Evolutionary conservation across 2,113 vertebrate genomes (phyloP).

Genomic region (Hipposideros armiger): DNA sequence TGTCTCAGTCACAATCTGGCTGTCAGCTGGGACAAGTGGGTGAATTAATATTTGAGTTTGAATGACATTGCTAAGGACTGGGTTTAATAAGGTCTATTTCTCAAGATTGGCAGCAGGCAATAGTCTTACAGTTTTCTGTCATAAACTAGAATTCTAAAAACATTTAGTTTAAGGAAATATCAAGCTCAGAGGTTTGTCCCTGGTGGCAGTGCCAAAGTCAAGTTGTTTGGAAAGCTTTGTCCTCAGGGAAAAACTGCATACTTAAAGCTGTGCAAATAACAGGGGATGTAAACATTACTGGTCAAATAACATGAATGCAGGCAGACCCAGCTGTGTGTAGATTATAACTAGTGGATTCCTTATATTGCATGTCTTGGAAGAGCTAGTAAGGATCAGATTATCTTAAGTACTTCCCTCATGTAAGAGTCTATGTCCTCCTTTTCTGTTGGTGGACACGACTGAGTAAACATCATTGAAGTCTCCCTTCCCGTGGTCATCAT

Average conservation of each 20-base stretch:
- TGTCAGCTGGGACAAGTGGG: background rate
- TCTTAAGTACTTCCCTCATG: background rate
- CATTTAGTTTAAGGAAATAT: constrained; percentile 74
- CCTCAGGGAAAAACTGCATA: background rate
- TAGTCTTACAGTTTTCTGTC: constrained; percentile 6
- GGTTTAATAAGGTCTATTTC: background rate
- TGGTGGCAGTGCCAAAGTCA: background rate
- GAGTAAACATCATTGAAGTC: too few species aligned
- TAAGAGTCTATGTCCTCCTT: background rate
- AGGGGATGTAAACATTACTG: background rate
- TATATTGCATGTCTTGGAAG: background rate
- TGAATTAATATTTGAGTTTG: constrained; percentile 36
- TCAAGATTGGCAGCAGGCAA: background rate
- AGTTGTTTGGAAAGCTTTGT: background rate
- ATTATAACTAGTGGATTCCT: background rate
- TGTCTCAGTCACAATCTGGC: background rate
- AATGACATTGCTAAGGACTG: background rate
- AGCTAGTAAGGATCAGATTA: background rate
- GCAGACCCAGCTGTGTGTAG: background rate
- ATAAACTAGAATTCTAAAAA: constrained; percentile 53
- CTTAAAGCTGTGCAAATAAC: background rate
- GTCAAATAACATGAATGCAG: background rate
- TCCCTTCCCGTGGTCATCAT: too few species aligned
- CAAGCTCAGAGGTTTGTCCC: background rate
- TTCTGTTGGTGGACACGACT: too few species aligned